Base-by-base conservation (phyloP, 2,113 vertebrate genomes). In the Ceyx cyanopectus region DNA sequence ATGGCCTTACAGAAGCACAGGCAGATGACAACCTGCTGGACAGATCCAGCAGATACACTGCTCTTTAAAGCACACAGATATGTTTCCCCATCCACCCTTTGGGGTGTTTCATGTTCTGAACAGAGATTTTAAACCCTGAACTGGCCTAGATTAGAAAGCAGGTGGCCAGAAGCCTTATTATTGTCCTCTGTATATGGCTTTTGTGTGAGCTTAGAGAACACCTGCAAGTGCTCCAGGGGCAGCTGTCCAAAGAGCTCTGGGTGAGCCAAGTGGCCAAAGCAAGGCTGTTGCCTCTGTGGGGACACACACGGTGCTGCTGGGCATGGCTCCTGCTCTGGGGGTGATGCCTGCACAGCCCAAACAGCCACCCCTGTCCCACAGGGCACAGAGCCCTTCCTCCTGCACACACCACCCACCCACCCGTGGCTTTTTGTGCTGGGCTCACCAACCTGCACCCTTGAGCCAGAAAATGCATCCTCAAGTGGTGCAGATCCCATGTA, bases 201-300 rank as follows among this genome's bases (percentile, higher is more conserved):
- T 91, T 89, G 58, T 81, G 45, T 7, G 81, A 84, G 86, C 84
- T 89, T 93, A 81, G n/a, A 87, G 48, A 93, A 74, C 73, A 85
- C 70, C 53, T 82, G 75, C 53, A 51, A 86, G 26, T 53, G 30
- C 63, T 74, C 69, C 77, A 57, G 2, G 37, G 73, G 93, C 86
- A 84, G 73, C 24, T 21, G 17, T 81, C 94, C 77, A 92, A 84
- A 81, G 57, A 19, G n/a, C 40, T 70, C 79, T 53, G 48, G 23
- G 90, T 50, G 3, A 92, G 76, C 66, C 45, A 86, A 61, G 18
- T n/a, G 24, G 30, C 70, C 50, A 67, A 43, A 77, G 22, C 51
- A 67, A 63, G 48, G 41, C 80, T 63, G 19, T 8, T 45, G 68
- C 45, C 74, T 48, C 73, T 58, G 57, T 3, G 1, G 67, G 41